phyloP scores from a whole-genome alignment of 2,113 vertebrate species.

The Ptilorrhoa leucosticta region DNA sequence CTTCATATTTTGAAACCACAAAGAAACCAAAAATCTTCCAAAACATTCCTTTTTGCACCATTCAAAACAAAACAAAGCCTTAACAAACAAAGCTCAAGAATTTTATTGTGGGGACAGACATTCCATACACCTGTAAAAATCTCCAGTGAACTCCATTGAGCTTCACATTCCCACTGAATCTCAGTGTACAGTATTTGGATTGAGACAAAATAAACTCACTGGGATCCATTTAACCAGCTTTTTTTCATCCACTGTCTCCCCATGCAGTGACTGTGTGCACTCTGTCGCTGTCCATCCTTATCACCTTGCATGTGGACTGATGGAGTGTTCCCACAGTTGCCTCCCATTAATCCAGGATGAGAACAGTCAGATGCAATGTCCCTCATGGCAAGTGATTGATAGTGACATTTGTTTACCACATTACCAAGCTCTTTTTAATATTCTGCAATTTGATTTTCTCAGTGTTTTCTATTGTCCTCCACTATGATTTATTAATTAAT shows the following conservation, averaged over 20 bases:
- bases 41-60: neutral
- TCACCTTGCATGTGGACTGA: neutral
- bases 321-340: neutral
- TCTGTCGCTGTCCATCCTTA: neutral
- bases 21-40: neutral
- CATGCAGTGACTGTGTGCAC: neutral
- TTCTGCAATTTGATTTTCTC: neutral
- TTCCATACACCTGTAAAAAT: neutral
- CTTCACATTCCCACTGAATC: neutral
- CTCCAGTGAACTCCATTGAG: neutral
- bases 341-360: neutral
- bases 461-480: fast-evolving
- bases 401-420: neutral
- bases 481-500: neutral
- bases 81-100: neutral
- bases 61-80: neutral
- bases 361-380: neutral
- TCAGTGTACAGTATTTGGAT: neutral
- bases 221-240: neutral
- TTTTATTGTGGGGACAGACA: neutral
- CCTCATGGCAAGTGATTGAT: neutral
- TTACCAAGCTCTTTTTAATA: neutral
- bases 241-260: neutral
- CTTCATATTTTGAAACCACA: neutral
- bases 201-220: neutral